Evolutionary conservation across 2,888 invertebrate species (phyloP), one percentile per base, ranked within the genome.

Genomic region (Melinaea menophilus): DNA sequence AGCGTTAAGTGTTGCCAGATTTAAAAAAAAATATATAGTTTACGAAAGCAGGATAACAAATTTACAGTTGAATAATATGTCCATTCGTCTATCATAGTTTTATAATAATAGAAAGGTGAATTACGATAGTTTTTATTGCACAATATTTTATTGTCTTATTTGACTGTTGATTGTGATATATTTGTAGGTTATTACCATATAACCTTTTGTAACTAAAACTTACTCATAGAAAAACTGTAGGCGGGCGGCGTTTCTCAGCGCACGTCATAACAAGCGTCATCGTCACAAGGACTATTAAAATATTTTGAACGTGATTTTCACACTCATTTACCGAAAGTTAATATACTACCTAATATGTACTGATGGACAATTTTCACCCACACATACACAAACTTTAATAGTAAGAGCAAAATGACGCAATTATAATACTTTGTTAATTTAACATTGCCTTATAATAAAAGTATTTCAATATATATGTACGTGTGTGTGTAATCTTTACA

Each of bases 211-310:
- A 72, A 73, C 55, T 57, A 62, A 65, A 69, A 69, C 71, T 75
- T 74, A 77, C 73, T 76, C 76, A 77, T 76, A 74, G 73, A 68
- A 54, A 64, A 59, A 34, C 58, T 46, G 72, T 72, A 68, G 72
- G 75, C 70, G 73, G 73, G 69, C 70, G 69, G 70, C 54, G 67
- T 72, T 72, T 70, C 69, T 63, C 58, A 62, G 58, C 47, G 68
- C 72, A 72, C 76, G 75, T 76, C 72, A 72, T 66, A 61, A 63
- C 13, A 62, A 37, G 69, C 72, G 71, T 72, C 75, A 73, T 68
- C 64, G 59, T 68, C 70, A 71, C 70, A 70, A 69, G 61, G 64
- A 62, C 64, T 69, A 67, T 59, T 63, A 56, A 65, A 65, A 71
- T 71, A 69, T 69, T 72, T 72, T 55, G 34, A 45, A 59, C 66